These are phyloP conservation scores for Sympetrum striolatum DNA, from an alignment of 2,888 invertebrate species.

Conservation along the genomic window DNA sequence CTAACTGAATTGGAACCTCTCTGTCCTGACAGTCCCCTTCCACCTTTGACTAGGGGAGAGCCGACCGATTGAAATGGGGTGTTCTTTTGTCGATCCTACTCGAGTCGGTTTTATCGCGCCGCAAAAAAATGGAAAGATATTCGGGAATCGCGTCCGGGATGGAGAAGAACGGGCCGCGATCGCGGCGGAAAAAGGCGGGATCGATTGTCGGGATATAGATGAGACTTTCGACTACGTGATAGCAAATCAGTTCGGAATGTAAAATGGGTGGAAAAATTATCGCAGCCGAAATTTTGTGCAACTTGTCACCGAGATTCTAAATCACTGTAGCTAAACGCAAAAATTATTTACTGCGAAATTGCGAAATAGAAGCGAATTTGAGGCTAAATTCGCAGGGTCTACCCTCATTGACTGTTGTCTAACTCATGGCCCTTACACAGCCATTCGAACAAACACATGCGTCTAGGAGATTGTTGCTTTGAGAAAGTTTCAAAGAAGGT, in stretches of 20 bases:
- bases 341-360: not conserved
- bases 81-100: not conserved
- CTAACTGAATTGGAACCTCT: constrained; percentile 25
- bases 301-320: not conserved
- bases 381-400: too few species aligned
- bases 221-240: not conserved
- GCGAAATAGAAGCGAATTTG: not conserved
- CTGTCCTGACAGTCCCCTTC: not conserved
- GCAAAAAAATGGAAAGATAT: not conserved
- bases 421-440: too few species aligned
- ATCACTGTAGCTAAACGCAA: not conserved
- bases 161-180: not conserved
- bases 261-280: not conserved
- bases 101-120: not conserved
- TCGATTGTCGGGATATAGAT: not conserved
- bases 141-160: not conserved
- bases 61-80: not conserved
- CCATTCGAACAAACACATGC: too few species aligned
- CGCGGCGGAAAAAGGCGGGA: not conserved
- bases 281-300: not conserved
- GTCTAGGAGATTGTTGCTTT: too few species aligned
- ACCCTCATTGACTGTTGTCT: too few species aligned
- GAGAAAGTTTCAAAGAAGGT: too few species aligned
- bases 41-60: not conserved
- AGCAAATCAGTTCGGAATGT: not conserved